phyloP scores from a whole-genome alignment of 1,140 invertebrate species.

The Aphaenogaster floridana region DNA sequence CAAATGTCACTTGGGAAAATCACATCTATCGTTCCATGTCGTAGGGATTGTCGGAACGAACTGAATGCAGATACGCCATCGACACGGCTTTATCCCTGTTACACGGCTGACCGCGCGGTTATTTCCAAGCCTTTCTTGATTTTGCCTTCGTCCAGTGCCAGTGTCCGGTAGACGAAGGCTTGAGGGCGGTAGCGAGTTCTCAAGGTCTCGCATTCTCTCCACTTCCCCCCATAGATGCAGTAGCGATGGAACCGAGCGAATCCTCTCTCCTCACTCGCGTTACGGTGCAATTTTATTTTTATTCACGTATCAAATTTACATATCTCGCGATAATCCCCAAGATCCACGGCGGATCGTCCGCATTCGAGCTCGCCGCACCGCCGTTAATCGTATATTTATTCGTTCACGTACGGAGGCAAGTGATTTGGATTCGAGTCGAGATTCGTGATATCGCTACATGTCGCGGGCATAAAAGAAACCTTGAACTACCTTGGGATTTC shows the following conservation, averaged over 20 bases:
- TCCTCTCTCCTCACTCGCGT: not conserved
- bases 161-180: not conserved
- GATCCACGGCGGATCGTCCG: not conserved
- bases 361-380: too few relatives aligned
- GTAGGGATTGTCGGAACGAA: not conserved
- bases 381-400: not conserved
- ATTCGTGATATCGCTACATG: not conserved
- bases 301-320: not conserved
- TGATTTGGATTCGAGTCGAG: not conserved
- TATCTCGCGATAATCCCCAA: not conserved
- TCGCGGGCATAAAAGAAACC: not conserved
- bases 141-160: constrained; percentile 23
- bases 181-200: constrained; percentile 1
- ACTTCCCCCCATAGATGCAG: not conserved
- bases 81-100: constrained; percentile 26
- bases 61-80: not conserved
- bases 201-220: constrained; percentile 11
- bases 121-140: constrained; percentile 35
- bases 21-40: constrained; percentile 20
- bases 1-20: not conserved
- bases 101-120: not conserved
- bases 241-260: not conserved
- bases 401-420: not conserved
- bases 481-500: not conserved
- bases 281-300: not conserved